phyloP scores from a whole-genome alignment of 2,888 invertebrate species.

The Drosophila hamatofila region DNA sequence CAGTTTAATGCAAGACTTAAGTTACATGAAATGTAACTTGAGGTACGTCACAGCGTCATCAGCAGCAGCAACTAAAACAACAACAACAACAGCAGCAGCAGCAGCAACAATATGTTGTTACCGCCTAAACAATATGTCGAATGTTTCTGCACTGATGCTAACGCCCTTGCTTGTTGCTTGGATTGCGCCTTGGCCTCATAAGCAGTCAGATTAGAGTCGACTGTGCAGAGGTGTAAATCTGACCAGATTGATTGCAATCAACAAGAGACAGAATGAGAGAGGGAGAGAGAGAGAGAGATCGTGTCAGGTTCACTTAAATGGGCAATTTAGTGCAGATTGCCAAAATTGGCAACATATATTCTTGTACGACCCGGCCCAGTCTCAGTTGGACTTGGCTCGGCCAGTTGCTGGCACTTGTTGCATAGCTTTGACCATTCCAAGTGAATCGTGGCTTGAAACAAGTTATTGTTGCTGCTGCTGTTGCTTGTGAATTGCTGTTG shows the following conservation, averaged over 20 bases:
- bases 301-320: slow-evolving; percentile 69
- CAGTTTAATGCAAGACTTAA: slow-evolving; percentile 83
- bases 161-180: slow-evolving; percentile 66
- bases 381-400: slow-evolving; percentile 38
- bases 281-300: slow-evolving; percentile 12
- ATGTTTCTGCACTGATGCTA: slow-evolving; percentile 75
- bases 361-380: slow-evolving; percentile 51
- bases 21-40: slow-evolving; percentile 78
- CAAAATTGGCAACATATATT: slow-evolving; percentile 73
- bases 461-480: slow-evolving; percentile 40
- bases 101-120: slow-evolving; percentile 23
- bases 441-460: slow-evolving; percentile 55
- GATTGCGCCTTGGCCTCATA: slow-evolving; percentile 73
- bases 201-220: slow-evolving; percentile 38
- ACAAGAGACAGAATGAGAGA: slow-evolving; percentile 3
- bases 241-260: slow-evolving; percentile 75
- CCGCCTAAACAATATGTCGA: slow-evolving; percentile 62
- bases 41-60: slow-evolving; percentile 57
- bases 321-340: slow-evolving; percentile 78
- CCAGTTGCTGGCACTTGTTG: slow-evolving; percentile 47
- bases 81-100: slow-evolving; percentile 29
- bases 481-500: slow-evolving; percentile 19
- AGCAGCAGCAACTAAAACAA: slow-evolving; percentile 18
- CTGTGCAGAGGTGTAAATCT: slow-evolving; percentile 70
- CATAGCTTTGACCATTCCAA: slow-evolving; percentile 73